These are phyloP conservation scores for Stegodyphus mimosarum DNA, from an alignment of 1,140 invertebrate genomes.

Conservation along the genomic window DNA sequence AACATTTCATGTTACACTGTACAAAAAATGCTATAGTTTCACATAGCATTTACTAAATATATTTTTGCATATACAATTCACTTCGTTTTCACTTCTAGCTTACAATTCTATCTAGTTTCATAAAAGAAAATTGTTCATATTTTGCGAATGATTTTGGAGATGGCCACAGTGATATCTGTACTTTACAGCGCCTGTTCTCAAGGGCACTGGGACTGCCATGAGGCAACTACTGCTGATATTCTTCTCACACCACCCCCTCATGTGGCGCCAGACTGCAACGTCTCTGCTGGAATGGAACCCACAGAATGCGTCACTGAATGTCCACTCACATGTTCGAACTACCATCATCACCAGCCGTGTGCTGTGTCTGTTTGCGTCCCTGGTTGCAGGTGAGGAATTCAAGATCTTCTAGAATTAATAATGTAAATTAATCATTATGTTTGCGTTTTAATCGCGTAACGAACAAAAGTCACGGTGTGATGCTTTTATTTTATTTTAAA, in stretches of 20 bases:
- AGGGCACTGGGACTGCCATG: constrained; percentile 79
- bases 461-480: too few species aligned
- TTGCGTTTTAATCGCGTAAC: too few species aligned
- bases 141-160: too few species aligned
- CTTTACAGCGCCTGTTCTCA: constrained; percentile 85
- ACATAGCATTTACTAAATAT: too few species aligned
- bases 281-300: constrained; percentile 76
- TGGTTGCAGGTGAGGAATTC: constrained; percentile 74
- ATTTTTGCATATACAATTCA: too few species aligned
- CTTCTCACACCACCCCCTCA: constrained; percentile 74
- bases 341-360: constrained; percentile 74
- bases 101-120: too few species aligned
- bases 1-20: too few species aligned
- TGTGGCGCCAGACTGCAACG: constrained; percentile 74
- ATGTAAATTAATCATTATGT: too few species aligned
- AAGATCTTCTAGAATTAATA: neutral
- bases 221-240: constrained; percentile 75
- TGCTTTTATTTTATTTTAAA: too few species aligned
- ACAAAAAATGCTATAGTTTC: too few species aligned
- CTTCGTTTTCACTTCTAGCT: too few species aligned
- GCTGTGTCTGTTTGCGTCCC: constrained; percentile 75
- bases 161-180: neutral
- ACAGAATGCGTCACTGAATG: constrained; percentile 79
- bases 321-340: constrained; percentile 85
- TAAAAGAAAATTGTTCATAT: too few species aligned